Evolutionary conservation across 2,888 invertebrate species (phyloP).

Genomic region (Archaeoteleia sp.): DNA sequence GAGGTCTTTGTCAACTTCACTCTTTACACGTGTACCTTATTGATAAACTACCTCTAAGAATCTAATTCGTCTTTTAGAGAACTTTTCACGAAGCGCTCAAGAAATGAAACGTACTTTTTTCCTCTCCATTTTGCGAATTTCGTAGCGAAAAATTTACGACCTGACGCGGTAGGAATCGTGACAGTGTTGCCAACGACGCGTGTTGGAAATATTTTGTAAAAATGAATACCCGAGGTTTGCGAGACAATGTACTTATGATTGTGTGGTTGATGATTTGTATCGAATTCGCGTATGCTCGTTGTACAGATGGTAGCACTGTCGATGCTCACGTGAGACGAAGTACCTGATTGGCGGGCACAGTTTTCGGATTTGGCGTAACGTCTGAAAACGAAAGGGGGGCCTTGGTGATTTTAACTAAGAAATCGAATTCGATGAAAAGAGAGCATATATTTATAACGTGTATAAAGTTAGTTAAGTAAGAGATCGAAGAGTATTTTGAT

Average conservation of each 20-base stretch:
- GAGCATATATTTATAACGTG: conserved; percentile 49
- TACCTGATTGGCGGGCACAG: conserved; percentile 41
- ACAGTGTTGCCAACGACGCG: no score
- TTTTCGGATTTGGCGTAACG: conserved; percentile 5
- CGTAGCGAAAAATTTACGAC: neutral
- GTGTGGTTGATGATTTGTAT: no score
- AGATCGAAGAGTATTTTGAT: conserved; percentile 60
- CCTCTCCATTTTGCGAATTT: neutral
- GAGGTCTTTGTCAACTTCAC: conserved; percentile 19
- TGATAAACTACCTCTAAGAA: conserved; percentile 57
- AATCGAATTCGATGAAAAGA: conserved; percentile 28
- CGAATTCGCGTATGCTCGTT: neutral
- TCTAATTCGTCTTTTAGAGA: conserved; percentile 27
- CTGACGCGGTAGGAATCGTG: neutral
- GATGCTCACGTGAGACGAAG: conserved; percentile 27
- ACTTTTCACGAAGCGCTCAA: conserved; percentile 44
- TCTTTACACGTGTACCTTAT: conserved; percentile 59
- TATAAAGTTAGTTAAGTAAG: conserved; percentile 43
- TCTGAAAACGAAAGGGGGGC: conserved; percentile 13
- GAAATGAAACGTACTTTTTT: conserved; percentile 8
- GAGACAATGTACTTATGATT: no score
- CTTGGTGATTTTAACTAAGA: conserved; percentile 17
- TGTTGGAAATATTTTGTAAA: no score
- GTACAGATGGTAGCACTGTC: conserved; percentile 12
- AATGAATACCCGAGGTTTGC: no score